Base-by-base conservation (phyloP, 2,888 invertebrate genomes). In the Germaria angustata region DNA sequence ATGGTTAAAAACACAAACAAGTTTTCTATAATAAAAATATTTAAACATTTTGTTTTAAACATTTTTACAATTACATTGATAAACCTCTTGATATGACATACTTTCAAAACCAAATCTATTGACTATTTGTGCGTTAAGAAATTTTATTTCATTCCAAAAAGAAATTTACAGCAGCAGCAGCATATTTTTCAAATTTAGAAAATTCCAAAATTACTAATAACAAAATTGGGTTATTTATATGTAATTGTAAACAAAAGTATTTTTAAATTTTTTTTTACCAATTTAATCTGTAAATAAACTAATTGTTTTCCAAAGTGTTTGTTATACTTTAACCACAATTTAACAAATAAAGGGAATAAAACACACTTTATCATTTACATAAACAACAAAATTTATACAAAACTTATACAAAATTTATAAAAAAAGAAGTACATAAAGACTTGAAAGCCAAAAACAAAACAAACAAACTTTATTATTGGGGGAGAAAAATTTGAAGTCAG, bases 1-100 rank as follows among this genome's bases (percentile, higher is more conserved):
- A 87, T 87, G 84, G 81, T 80, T 73, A 66, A 85, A 84, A 85
- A 84, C 84, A 86, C 86, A 15, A 57, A 49, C 59, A 36, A 49
- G 59, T 59, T 59, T 71, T 49, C 59, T 36, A 15, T 32, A 32
- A 28, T 7, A 17, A 53, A 28, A 5, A 28, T 6, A n/a, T n/a
- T n/a, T n/a, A n/a, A n/a, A n/a, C n/a, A n/a, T n/a, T n/a, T n/a
- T n/a, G n/a, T n/a, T n/a, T n/a, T n/a, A n/a, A n/a, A n/a, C n/a
- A n/a, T 28, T 6, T 28, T 28, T 28, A 28, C 3, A 28, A 28
- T 28, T 28, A 6, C 3, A 28, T n/a, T n/a, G n/a, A n/a, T n/a
- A n/a, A n/a, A n/a, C n/a, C 28, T 28, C 4, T 28, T 5, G 41
- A n/a, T 7, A 15, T 17, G 17, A 15, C 44, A 46, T 9, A 46